Conservation (phyloP, 2,888 invertebrate genomes). For the Napeogenes sylphis region DNA sequence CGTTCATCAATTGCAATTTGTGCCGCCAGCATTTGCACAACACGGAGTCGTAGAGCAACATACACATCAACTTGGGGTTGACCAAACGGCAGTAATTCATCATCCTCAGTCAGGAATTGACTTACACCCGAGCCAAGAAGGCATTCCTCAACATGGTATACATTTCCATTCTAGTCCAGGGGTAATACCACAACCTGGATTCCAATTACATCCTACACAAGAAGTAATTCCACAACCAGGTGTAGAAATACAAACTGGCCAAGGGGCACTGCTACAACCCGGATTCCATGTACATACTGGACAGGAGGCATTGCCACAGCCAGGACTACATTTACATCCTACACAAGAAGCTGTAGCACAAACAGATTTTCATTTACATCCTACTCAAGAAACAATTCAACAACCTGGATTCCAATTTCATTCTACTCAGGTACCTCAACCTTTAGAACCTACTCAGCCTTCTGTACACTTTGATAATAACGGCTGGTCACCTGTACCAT, state of each 20-base stretch:
- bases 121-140: constrained; percentile 40
- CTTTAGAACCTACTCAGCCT: constrained; percentile 37
- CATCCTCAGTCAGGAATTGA: constrained; percentile 4
- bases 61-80: constrained; percentile 37
- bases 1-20: constrained; percentile 46
- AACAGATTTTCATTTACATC: constrained; percentile 35
- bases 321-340: constrained; percentile 21
- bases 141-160: constrained; percentile 14
- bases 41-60: constrained; percentile 47
- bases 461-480: constrained; percentile 52
- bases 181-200: constrained; percentile 15
- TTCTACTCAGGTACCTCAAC: constrained; percentile 36
- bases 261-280: constrained; percentile 18
- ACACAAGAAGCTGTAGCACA: constrained; percentile 36
- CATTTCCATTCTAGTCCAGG: constrained; percentile 21
- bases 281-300: constrained; percentile 18
- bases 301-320: constrained; percentile 19
- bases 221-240: constrained; percentile 29
- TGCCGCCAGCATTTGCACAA: constrained; percentile 39
- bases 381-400: constrained; percentile 31
- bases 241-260: constrained; percentile 25
- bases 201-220: constrained; percentile 18
- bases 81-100: constrained; percentile 33
- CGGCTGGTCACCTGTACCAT: constrained; percentile 67
- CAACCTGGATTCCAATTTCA: constrained; percentile 41